These are phyloP conservation scores for Digitonthophagus gazella DNA, from an alignment of 2,888 invertebrate species.

Conservation along the genomic window DNA sequence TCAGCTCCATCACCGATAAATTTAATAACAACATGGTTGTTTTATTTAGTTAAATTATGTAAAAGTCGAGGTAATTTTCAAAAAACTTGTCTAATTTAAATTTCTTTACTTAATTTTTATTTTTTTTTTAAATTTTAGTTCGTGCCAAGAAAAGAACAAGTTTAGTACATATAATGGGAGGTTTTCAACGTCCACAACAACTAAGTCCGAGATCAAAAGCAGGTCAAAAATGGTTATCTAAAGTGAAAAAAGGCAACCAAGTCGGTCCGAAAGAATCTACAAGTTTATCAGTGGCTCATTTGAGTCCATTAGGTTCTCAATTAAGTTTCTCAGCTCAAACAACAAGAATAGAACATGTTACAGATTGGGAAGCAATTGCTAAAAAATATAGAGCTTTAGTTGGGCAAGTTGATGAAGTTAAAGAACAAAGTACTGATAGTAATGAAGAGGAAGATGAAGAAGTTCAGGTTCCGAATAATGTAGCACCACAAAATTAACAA, in stretches of 20 bases:
- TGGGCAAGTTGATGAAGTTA: conserved; percentile 61
- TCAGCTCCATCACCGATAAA: conserved; percentile 98
- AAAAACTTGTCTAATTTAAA: not conserved
- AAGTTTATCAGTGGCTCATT: conserved; percentile 74
- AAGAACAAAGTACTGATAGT: conserved; percentile 44
- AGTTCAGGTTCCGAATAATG: conserved; percentile 37
- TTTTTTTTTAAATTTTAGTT: conserved; percentile 36
- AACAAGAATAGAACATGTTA: conserved; percentile 82
- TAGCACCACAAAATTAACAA: conserved; percentile 26
- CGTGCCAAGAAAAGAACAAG: conserved; percentile 68
- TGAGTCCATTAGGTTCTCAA: conserved; percentile 82
- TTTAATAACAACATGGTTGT: conserved; percentile 90
- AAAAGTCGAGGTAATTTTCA: conserved; percentile 53
- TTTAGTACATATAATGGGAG: conserved; percentile 78
- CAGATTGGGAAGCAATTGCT: conserved; percentile 88
- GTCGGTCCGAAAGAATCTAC: conserved; percentile 79
- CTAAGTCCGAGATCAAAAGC: conserved; percentile 83
- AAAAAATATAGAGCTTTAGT: conserved; percentile 81
- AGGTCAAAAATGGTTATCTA: conserved; percentile 85
- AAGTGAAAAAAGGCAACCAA: conserved; percentile 77
- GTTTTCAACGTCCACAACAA: conserved; percentile 64
- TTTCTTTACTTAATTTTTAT: not conserved
- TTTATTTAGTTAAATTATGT: conserved; percentile 80
- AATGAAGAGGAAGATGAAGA: conserved; percentile 45
- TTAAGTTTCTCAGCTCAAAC: conserved; percentile 74